Evolutionary conservation across 2,797 vertebrate genomes (phyloP).

Genomic region (Sebastes taczanowskii): DNA sequence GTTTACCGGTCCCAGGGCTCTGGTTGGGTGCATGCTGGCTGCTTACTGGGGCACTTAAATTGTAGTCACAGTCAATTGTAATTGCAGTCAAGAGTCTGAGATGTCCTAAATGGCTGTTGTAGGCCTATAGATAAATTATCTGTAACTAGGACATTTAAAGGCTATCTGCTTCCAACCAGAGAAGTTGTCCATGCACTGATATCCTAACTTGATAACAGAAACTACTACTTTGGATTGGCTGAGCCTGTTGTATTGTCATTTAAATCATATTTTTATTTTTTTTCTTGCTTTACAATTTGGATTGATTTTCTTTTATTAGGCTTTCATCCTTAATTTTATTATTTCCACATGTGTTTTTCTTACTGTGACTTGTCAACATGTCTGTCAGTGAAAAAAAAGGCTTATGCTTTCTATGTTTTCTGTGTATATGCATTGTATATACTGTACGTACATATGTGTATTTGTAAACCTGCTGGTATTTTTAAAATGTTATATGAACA

Average conservation of each 20-base stretch:
- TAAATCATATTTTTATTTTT: background rate
- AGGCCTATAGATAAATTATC: background rate
- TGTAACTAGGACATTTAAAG: background rate
- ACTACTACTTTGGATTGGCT: background rate
- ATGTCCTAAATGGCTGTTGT: background rate
- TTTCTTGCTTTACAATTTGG: background rate
- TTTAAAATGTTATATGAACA: background rate
- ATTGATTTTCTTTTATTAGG: background rate
- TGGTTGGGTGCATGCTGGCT: background rate
- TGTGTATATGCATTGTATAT: background rate
- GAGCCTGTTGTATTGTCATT: background rate
- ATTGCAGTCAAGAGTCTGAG: background rate
- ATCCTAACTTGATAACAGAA: background rate
- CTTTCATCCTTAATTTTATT: background rate
- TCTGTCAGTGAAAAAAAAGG: background rate
- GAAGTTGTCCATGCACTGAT: background rate
- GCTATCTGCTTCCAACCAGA: background rate
- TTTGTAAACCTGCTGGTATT: background rate
- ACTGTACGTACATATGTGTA: background rate
- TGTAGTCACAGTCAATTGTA: too few species aligned
- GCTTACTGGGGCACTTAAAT: background rate
- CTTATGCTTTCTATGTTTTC: background rate
- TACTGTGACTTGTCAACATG: background rate
- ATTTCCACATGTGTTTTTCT: background rate
- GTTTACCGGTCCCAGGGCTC: background rate